These are phyloP conservation scores for Macrobrachium rosenbergii DNA, from an alignment of 1,140 invertebrate genomes.

Conservation along the genomic window DNA sequence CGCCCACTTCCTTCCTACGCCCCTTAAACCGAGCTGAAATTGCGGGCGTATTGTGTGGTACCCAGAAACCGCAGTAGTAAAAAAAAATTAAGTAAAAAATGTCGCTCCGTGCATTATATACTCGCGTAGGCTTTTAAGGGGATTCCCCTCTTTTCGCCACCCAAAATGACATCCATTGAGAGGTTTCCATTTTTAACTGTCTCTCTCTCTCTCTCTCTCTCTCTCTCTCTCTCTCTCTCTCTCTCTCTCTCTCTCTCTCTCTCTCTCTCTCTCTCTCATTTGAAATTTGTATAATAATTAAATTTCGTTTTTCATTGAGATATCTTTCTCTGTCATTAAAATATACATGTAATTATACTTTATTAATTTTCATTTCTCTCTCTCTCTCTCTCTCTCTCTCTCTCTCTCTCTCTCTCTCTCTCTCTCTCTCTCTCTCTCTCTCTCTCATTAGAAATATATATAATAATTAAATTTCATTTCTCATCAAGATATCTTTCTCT, in stretches of 20 bases:
- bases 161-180: background rate
- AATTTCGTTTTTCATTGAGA: too few species aligned
- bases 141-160: too few species aligned
- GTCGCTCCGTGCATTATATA: background rate
- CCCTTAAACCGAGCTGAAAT: background rate
- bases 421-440: too few species aligned
- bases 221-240: too few species aligned
- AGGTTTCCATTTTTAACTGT: background rate
- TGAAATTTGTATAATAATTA: too few species aligned
- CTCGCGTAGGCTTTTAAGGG: background rate
- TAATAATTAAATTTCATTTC: too few species aligned
- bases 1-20: background rate
- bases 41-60: background rate
- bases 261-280: too few species aligned
- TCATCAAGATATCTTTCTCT: too few species aligned
- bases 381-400: conserved; percentile 26
- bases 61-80: background rate
- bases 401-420: conserved; percentile 9
- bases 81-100: too few species aligned
- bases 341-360: background rate
- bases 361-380: background rate
- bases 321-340: too few species aligned
- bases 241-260: too few species aligned
- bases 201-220: conserved; percentile 18
- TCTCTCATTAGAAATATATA: too few species aligned